Evolutionary conservation across 2,888 invertebrate genomes (phyloP).

Genomic region (Spialia ferax): DNA sequence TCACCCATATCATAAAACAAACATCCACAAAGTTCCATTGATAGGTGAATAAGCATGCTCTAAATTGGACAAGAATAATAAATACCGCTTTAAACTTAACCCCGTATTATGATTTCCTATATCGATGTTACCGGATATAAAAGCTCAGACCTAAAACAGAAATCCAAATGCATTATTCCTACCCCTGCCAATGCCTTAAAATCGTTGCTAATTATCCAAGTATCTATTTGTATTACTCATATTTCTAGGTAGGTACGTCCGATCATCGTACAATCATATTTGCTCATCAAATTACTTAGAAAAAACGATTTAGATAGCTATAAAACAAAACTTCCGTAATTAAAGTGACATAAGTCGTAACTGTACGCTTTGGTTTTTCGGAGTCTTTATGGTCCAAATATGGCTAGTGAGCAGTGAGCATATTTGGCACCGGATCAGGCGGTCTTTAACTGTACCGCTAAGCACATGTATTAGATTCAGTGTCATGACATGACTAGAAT

Average conservation of each 20-base stretch:
- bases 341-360: slow-evolving; percentile 52
- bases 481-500: slow-evolving; percentile 56
- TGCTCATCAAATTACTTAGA: slow-evolving; percentile 48
- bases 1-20: too few species aligned
- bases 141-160: too few species aligned
- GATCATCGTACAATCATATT: not conserved
- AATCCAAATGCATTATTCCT: too few species aligned
- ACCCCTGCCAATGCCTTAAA: too few species aligned
- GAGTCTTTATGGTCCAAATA: slow-evolving; percentile 74
- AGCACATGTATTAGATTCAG: slow-evolving; percentile 74
- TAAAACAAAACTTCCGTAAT: slow-evolving; percentile 51
- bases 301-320: slow-evolving; percentile 59
- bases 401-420: slow-evolving; percentile 73
- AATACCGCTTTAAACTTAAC: too few species aligned
- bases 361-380: slow-evolving; percentile 57
- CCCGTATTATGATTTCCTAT: too few species aligned
- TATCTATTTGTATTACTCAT: too few species aligned
- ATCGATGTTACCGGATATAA: too few species aligned
- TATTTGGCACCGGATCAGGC: slow-evolving; percentile 79
- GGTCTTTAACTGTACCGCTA: slow-evolving; percentile 77
- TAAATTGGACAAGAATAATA: too few species aligned
- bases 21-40: too few species aligned
- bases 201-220: too few species aligned
- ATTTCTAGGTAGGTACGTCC: not conserved
- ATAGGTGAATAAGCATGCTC: too few species aligned